These are phyloP conservation scores for Macropus fuliginosus DNA, from an alignment of 2,797 vertebrate genomes.

Conservation along the genomic window DNA sequence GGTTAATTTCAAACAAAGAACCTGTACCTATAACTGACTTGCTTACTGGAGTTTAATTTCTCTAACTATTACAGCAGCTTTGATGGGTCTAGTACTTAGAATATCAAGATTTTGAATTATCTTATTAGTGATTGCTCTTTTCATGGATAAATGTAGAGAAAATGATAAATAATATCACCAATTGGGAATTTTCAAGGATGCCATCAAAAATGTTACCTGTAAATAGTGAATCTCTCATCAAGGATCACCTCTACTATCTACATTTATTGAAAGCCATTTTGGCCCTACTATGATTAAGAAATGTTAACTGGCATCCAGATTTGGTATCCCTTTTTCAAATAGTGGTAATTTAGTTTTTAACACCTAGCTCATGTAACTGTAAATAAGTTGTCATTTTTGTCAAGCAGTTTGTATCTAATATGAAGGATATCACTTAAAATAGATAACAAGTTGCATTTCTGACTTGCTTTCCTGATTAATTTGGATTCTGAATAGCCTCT, in stretches of 20 bases:
- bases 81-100: conserved; percentile 82
- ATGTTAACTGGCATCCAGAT: conserved; percentile 12
- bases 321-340: conserved; percentile 4
- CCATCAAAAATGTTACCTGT: conserved; percentile 76
- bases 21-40: conserved; percentile 74
- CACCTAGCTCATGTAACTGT: conserved; percentile 37
- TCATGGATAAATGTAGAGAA: conserved; percentile 82
- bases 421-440: conserved; percentile 52
- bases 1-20: conserved; percentile 70
- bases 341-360: conserved; percentile 68
- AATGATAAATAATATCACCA: conserved; percentile 82
- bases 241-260: conserved; percentile 78
- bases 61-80: conserved; percentile 80
- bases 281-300: conserved; percentile 57
- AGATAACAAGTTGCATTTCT: conserved; percentile 1
- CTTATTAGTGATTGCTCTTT: conserved; percentile 83
- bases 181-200: conserved; percentile 80
- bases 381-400: conserved; percentile 51
- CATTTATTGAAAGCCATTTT: conserved; percentile 66
- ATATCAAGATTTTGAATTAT: conserved; percentile 85
- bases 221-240: conserved; percentile 60
- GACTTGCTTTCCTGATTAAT: conserved; percentile 75
- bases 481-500: conserved; percentile 67
- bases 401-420: conserved; percentile 51
- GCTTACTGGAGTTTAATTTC: conserved; percentile 76